Evolutionary conservation across 1,140 invertebrate species (phyloP).

Genomic region (Mercenaria mercenaria): DNA sequence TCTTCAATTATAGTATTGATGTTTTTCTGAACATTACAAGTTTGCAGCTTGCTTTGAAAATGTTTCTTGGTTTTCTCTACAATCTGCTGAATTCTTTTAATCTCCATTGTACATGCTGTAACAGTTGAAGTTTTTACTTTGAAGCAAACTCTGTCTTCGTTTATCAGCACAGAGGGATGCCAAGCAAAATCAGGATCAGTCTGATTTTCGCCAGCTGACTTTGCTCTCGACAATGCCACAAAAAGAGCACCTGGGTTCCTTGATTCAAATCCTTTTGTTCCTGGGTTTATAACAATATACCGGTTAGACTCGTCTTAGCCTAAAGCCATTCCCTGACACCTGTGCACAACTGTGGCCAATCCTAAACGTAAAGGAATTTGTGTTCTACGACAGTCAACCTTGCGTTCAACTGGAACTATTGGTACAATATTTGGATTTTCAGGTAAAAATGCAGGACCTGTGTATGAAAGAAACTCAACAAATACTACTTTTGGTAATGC

Average conservation of each 20-base stretch:
- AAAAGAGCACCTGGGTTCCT: no score
- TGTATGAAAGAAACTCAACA: slow-evolving; percentile 36
- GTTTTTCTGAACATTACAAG: no score
- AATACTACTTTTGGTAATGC: slow-evolving; percentile 43
- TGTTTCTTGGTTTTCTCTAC: no score
- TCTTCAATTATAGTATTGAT: no score
- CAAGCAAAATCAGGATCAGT: slow-evolving; percentile 57
- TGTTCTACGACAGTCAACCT: slow-evolving; percentile 47
- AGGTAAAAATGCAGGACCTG: slow-evolving; percentile 25
- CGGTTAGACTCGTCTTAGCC: no score
- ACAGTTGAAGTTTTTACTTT: not conserved
- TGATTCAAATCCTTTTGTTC: no score
- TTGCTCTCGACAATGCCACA: no score
- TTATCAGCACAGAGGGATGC: slow-evolving; percentile 41
- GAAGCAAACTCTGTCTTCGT: slow-evolving; percentile 17
- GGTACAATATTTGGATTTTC: slow-evolving; percentile 29
- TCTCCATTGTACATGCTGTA: not conserved
- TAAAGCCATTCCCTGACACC: no score
- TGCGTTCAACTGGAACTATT: slow-evolving; percentile 41
- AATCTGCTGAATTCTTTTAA: slow-evolving; percentile 7
- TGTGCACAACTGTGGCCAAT: no score
- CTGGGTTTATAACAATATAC: no score
- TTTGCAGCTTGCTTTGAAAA: no score
- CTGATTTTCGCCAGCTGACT: no score
- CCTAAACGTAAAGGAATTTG: slow-evolving; percentile 66